Conservation (phyloP, 1,140 invertebrate species). For the Meloidogyne floridensis region DNA sequence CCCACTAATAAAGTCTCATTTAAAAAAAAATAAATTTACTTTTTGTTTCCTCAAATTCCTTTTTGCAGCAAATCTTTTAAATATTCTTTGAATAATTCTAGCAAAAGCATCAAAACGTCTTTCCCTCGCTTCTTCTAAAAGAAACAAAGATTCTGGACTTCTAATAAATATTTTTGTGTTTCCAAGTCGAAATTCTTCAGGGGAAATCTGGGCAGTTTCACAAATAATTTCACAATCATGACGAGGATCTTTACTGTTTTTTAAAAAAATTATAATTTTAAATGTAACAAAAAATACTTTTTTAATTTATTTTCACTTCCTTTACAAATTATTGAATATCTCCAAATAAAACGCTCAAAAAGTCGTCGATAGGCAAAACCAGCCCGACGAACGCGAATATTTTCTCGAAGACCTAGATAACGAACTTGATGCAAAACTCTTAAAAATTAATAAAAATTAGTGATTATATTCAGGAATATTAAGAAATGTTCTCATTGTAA, state of each 20-base stretch:
- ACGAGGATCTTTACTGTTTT: constrained; percentile 15
- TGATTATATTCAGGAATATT: too few relatives aligned
- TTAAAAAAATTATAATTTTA: constrained; percentile 12
- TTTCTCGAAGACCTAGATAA: constrained; percentile 74
- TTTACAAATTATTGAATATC: constrained; percentile 73
- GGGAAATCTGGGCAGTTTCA: constrained; percentile 72
- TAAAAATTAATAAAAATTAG: constrained; percentile 4
- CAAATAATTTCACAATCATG: constrained; percentile 70
- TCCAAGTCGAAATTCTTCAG: constrained; percentile 76
- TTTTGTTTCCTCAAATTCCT: constrained; percentile 73
- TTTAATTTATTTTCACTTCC: constrained; percentile 10
- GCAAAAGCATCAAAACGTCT: constrained; percentile 76
- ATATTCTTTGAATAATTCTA: constrained; percentile 76
- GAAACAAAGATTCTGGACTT: constrained; percentile 77
- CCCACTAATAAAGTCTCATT: not conserved
- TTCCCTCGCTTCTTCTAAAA: constrained; percentile 76
- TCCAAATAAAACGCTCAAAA: constrained; percentile 73
- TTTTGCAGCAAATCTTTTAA: constrained; percentile 74
- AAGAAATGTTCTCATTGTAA: too few relatives aligned
- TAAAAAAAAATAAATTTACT: constrained; percentile 34
- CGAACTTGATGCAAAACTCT: constrained; percentile 73
- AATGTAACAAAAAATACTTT: constrained; percentile 3
- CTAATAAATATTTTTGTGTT: constrained; percentile 78
- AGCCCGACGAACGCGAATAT: constrained; percentile 74
- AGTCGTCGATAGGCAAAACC: constrained; percentile 74